phyloP scores from a whole-genome alignment of 2,888 invertebrate genomes.

The Taphrorychus bicolor region DNA sequence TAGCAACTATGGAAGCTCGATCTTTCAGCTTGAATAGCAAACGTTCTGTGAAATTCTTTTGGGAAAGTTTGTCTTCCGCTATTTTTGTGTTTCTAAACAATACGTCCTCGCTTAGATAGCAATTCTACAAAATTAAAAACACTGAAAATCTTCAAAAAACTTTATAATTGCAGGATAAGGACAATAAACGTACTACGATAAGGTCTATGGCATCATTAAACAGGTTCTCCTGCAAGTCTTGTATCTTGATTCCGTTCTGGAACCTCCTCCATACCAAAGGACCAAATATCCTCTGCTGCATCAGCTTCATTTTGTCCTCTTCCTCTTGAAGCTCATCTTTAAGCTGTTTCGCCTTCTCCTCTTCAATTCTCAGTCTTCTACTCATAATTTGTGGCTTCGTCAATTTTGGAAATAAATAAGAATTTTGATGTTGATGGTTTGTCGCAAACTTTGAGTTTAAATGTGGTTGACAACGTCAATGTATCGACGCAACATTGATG shows the following conservation, averaged over 20 bases:
- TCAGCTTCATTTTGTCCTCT: slow-evolving; percentile 51
- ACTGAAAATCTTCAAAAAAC: neutral
- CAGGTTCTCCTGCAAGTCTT: slow-evolving; percentile 52
- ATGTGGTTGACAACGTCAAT: too few relatives aligned
- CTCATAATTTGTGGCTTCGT: slow-evolving; percentile 54
- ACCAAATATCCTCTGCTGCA: slow-evolving; percentile 49
- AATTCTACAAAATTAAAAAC: slow-evolving; percentile 40
- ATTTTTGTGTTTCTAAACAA: slow-evolving; percentile 54
- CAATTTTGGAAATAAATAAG: too few relatives aligned
- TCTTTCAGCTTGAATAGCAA: slow-evolving; percentile 52
- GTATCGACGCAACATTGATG: too few relatives aligned
- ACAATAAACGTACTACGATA: slow-evolving; percentile 50
- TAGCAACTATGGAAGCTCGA: slow-evolving; percentile 52
- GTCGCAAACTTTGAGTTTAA: too few relatives aligned
- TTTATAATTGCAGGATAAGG: neutral
- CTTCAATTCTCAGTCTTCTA: slow-evolving; percentile 52
- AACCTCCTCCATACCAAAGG: slow-evolving; percentile 54
- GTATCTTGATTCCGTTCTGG: slow-evolving; percentile 51
- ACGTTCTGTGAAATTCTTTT: slow-evolving; percentile 49
- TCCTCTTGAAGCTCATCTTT: slow-evolving; percentile 53
- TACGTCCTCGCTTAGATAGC: slow-evolving; percentile 51
- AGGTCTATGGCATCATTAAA: slow-evolving; percentile 50
- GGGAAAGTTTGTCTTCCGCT: slow-evolving; percentile 51
- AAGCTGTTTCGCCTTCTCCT: slow-evolving; percentile 48
- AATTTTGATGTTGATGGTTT: too few relatives aligned